These are phyloP conservation scores for Amphiprion percula DNA, from an alignment of 2,113 vertebrate species.

Conservation along the genomic window DNA sequence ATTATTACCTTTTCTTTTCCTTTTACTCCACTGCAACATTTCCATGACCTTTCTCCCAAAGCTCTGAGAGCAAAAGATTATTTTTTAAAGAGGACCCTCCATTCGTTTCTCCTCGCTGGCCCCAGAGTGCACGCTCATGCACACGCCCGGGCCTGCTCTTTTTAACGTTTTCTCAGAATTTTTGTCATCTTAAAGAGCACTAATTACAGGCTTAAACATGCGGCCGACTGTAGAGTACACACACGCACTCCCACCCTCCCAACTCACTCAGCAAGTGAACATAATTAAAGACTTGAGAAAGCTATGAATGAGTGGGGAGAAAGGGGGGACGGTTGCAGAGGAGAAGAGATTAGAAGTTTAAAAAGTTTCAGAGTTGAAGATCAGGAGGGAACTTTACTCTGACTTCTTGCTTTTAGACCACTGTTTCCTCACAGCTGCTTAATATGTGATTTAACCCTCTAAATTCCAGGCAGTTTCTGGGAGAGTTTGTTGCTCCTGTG, in stretches of 20 bases:
- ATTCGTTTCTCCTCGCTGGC: too few relatives aligned
- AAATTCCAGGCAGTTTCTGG: too few relatives aligned
- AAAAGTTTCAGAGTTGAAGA: constrained; percentile 56
- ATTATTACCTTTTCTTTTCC: constrained; percentile 14
- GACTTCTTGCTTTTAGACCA: constrained; percentile 35
- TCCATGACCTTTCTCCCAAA: constrained; percentile 41
- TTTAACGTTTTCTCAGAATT: constrained; percentile 74
- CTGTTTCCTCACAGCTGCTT: neutral
- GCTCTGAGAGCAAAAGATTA: constrained; percentile 13
- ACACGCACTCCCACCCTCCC: constrained; percentile 71
- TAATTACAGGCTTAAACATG: constrained; percentile 80
- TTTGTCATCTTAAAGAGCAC: constrained; percentile 77
- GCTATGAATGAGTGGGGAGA: constrained; percentile 67
- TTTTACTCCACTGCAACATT: constrained; percentile 21
- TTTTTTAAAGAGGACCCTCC: constrained; percentile 18
- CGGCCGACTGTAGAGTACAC: constrained; percentile 61
- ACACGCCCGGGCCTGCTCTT: constrained; percentile 52
- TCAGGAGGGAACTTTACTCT: constrained; percentile 48
- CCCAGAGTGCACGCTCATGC: neutral
- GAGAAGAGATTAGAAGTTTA: constrained; percentile 62
- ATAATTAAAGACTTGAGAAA: constrained; percentile 79
- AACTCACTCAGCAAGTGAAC: constrained; percentile 65
- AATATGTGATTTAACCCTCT: too few relatives aligned
- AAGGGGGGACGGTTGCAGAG: constrained; percentile 21
- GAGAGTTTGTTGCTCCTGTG: too few relatives aligned